Conservation (phyloP, 2,113 vertebrate species). For the Actinemys pallida region DNA sequence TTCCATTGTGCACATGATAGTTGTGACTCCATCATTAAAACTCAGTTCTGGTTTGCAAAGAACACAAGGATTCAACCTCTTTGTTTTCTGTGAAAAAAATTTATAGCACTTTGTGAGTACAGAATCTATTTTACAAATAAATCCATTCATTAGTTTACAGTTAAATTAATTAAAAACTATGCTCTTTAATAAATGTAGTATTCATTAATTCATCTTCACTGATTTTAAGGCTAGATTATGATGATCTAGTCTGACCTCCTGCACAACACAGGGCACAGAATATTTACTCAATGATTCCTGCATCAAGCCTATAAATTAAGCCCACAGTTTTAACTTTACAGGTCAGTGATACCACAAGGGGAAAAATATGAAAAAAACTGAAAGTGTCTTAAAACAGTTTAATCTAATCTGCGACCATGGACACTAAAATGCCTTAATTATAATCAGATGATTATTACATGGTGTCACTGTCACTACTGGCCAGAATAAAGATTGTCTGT, state of each 20-base stretch:
- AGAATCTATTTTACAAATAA: background rate
- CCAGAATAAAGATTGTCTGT: background rate
- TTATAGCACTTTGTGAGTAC: background rate
- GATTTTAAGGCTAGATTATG: background rate
- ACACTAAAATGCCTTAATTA: background rate
- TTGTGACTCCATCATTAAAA: slow-evolving; percentile 19
- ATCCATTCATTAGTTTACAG: background rate
- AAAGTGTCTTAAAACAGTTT: background rate
- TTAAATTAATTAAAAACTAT: background rate
- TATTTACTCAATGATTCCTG: background rate
- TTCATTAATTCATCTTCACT: background rate
- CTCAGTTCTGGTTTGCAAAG: background rate
- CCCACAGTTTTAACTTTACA: background rate
- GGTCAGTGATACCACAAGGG: background rate
- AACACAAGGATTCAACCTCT: background rate
- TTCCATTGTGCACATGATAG: background rate
- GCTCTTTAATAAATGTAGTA: background rate
- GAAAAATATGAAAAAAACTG: background rate
- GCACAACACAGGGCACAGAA: background rate
- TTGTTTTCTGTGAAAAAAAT: background rate
- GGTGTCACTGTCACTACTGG: background rate
- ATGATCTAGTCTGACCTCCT: background rate
- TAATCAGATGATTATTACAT: background rate
- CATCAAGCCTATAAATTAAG: background rate
- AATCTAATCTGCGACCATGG: background rate